phyloP scores from a whole-genome alignment of 2,888 invertebrate genomes.

The Hedychridium roseum region DNA sequence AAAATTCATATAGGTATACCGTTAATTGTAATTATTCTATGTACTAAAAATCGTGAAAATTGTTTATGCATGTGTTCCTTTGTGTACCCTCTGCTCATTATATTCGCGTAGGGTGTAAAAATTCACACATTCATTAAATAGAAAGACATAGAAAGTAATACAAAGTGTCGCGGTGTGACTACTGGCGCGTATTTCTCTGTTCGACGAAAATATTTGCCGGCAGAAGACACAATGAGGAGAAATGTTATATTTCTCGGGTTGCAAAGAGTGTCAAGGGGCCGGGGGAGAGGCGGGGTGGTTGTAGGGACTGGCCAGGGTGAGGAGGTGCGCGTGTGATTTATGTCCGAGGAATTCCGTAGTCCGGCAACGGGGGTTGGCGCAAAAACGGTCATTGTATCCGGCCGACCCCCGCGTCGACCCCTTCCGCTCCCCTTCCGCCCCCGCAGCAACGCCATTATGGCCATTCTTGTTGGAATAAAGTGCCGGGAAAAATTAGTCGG shows the following conservation, averaged over 20 bases:
- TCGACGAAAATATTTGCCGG: too few relatives aligned
- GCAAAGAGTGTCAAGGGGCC: not conserved
- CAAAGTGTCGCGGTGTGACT: too few relatives aligned
- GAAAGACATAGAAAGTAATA: too few relatives aligned
- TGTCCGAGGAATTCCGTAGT: slow-evolving; percentile 30
- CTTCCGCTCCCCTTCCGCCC: slow-evolving; percentile 4
- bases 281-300: slow-evolving; percentile 18
- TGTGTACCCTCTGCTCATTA: too few relatives aligned
- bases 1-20: too few relatives aligned
- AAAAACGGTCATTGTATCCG: slow-evolving; percentile 14
- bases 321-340: slow-evolving; percentile 25
- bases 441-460: slow-evolving; percentile 6
- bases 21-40: too few relatives aligned
- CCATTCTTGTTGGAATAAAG: not conserved
- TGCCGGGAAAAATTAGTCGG: not conserved
- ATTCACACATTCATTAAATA: too few relatives aligned
- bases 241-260: not conserved
- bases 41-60: too few relatives aligned
- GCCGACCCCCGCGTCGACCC: too few relatives aligned
- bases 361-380: slow-evolving; percentile 10
- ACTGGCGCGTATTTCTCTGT: too few relatives aligned
- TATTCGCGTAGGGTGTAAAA: too few relatives aligned
- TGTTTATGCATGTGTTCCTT: too few relatives aligned
- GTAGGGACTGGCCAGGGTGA: slow-evolving; percentile 5
- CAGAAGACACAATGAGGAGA: slow-evolving; percentile 8